A percentile compares a stretch with the other conserved stretches of the same genome.
phyloP scores from a whole-genome alignment of 2,113 vertebrate species.

The Mus spicilegus region DNA sequence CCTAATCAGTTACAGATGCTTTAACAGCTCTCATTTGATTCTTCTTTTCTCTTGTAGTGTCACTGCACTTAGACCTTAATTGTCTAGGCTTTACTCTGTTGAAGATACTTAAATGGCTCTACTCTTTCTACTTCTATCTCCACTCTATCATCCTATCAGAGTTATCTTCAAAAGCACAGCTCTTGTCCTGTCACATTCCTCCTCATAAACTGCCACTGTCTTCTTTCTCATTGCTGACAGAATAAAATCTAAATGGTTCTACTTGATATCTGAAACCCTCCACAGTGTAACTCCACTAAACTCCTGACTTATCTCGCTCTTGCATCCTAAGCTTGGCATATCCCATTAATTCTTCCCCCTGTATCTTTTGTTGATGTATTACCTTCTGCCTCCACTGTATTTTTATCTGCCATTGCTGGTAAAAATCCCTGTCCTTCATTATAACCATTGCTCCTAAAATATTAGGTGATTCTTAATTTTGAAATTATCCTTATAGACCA shows the following conservation, averaged over 20 bases:
- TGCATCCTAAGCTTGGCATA: slow-evolving; percentile 5
- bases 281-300: background rate
- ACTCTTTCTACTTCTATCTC: background rate
- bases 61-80: background rate
- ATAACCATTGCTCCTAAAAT: background rate
- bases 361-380: slow-evolving; percentile 28
- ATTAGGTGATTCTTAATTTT: slow-evolving; percentile 48
- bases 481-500: slow-evolving; percentile 43
- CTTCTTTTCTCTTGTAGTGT: background rate
- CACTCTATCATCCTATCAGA: background rate
- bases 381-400: background rate
- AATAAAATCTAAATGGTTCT: slow-evolving; percentile 37
- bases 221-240: slow-evolving; percentile 29
- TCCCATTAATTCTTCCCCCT: background rate
- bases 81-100: slow-evolving; percentile 12
- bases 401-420: slow-evolving; percentile 7
- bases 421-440: slow-evolving; percentile 10
- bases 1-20: background rate
- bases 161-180: slow-evolving; percentile 48
- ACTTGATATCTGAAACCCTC: slow-evolving; percentile 29
- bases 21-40: background rate
- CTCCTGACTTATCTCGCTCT: background rate
- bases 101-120: slow-evolving; percentile 6
- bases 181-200: background rate
- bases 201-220: slow-evolving; percentile 15